Evolutionary conservation across 2,797 vertebrate species (phyloP).

Genomic region (Arremon aurantiirostris): DNA sequence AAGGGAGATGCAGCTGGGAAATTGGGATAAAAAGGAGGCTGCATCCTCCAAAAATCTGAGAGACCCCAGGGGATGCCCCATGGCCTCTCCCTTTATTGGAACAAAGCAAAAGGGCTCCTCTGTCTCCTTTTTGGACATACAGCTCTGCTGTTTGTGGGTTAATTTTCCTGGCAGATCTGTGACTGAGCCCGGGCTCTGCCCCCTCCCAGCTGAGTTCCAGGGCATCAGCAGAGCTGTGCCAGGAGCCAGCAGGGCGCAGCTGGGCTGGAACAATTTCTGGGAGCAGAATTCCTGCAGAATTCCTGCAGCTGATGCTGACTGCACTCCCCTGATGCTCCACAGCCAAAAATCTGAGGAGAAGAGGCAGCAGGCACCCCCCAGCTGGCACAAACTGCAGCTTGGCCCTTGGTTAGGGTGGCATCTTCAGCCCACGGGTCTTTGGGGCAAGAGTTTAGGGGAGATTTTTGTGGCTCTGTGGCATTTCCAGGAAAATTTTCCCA

Average conservation of each 20-base stretch:
- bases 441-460: background rate
- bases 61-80: too few species aligned
- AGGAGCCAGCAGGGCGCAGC: background rate
- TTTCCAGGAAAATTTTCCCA: too few species aligned
- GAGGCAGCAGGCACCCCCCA: background rate
- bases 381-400: background rate
- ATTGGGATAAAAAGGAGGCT: too few species aligned
- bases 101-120: too few species aligned
- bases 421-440: fast-evolving
- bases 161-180: too few species aligned
- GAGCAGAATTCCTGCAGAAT: background rate
- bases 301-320: background rate
- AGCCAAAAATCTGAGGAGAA: background rate
- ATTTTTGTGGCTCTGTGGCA: background rate
- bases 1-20: too few species aligned
- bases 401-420: background rate
- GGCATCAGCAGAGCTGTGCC: background rate
- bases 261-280: background rate
- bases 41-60: too few species aligned
- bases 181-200: background rate
- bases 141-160: too few species aligned
- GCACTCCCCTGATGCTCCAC: background rate
- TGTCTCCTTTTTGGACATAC: too few species aligned
- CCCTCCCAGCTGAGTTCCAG: background rate
- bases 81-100: too few species aligned